phyloP scores from a whole-genome alignment of 1,140 invertebrate species.

The Brachionus manjavacas region DNA sequence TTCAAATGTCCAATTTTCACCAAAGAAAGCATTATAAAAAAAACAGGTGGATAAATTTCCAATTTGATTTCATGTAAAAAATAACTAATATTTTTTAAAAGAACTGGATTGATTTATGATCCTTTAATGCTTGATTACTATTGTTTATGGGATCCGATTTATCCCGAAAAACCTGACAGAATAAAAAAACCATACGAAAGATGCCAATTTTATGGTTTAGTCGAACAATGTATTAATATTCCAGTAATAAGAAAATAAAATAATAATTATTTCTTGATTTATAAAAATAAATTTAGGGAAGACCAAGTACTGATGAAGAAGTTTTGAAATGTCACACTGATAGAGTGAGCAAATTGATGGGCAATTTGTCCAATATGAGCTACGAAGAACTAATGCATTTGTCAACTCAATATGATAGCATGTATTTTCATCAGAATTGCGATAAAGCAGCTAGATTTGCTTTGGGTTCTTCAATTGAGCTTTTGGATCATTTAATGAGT shows the following conservation, averaged over 20 bases:
- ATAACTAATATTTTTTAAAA: conserved; percentile 21
- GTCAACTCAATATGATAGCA: conserved; percentile 73
- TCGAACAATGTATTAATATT: conserved; percentile 62
- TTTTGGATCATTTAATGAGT: conserved; percentile 69
- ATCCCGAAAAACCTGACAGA: conserved; percentile 75
- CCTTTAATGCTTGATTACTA: conserved; percentile 68
- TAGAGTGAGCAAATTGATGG: conserved; percentile 65
- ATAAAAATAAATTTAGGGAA: conserved; percentile 51
- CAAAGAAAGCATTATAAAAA: not conserved
- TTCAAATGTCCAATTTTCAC: not conserved
- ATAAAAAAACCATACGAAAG: conserved; percentile 67
- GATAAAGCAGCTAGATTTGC: conserved; percentile 64
- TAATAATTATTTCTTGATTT: not conserved
- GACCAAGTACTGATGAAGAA: conserved; percentile 68
- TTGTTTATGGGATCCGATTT: conserved; percentile 75
- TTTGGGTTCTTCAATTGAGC: conserved; percentile 72
- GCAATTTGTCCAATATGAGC: conserved; percentile 61
- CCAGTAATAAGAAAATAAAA: conserved; percentile 53
- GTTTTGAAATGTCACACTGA: conserved; percentile 61
- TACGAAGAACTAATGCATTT: conserved; percentile 63
- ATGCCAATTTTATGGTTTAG: conserved; percentile 69
- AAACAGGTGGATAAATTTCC: not conserved
- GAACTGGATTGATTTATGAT: conserved; percentile 74
- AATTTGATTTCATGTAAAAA: not conserved
- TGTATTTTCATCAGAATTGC: conserved; percentile 78